Evolutionary conservation across 2,113 vertebrate species (phyloP).

Genomic region (Salvator merianae): DNA sequence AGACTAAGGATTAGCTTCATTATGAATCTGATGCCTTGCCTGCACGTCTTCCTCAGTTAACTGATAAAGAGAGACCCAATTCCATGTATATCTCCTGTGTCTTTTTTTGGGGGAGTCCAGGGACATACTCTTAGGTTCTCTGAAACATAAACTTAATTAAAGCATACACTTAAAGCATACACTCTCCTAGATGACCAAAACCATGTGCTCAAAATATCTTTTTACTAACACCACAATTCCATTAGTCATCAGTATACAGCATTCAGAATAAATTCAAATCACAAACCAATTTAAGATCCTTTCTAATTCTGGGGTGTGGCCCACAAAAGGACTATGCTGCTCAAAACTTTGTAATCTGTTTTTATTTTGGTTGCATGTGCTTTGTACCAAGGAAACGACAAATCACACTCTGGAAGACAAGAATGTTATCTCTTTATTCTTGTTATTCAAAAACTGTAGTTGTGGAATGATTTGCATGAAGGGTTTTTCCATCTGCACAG

Average conservation of each 20-base stretch:
- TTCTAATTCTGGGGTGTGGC: neutral
- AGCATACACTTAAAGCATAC: no score
- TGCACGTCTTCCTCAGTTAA: no score
- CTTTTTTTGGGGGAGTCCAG: no score
- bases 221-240: neutral
- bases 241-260: neutral
- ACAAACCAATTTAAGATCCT: neutral
- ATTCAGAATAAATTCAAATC: neutral
- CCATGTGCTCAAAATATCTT: neutral
- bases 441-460: neutral
- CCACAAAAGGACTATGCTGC: neutral
- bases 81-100: no score
- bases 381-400: neutral
- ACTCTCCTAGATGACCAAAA: no score
- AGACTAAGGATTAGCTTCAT: no score
- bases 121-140: no score
- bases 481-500: neutral
- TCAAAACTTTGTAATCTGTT: no score
- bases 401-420: neutral
- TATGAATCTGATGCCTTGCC: no score
- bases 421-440: neutral
- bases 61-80: no score
- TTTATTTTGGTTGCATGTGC: no score
- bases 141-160: no score
- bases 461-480: neutral